Evolutionary conservation across 2,113 vertebrate species (phyloP).

Genomic region (Xyrauchen texanus): DNA sequence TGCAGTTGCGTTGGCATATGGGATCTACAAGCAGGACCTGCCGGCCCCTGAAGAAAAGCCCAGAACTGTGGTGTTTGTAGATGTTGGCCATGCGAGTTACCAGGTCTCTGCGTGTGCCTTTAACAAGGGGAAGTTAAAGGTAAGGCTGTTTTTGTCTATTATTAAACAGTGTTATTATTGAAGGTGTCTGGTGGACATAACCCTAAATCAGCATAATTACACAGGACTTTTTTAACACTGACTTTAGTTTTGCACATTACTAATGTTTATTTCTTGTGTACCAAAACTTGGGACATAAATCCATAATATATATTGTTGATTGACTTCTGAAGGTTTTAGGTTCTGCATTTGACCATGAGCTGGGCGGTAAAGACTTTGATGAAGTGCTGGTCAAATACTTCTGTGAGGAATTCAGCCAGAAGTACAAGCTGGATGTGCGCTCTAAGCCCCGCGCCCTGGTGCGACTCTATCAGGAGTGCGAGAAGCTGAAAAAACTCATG

Average conservation of each 20-base stretch:
- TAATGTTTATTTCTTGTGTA: no score
- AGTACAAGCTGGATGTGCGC: slow-evolving; percentile 93
- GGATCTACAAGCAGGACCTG: slow-evolving; percentile 98
- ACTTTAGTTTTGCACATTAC: no score
- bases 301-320: not conserved
- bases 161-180: no score
- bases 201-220: no score
- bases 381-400: slow-evolving; percentile 90
- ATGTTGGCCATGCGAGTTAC: slow-evolving; percentile 92
- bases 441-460: slow-evolving; percentile 88
- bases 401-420: slow-evolving; percentile 89
- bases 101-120: slow-evolving; percentile 97
- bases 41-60: slow-evolving; percentile 93
- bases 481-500: slow-evolving; percentile 98
- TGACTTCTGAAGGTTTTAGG: slow-evolving; percentile 82
- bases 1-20: slow-evolving; percentile 94
- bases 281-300: no score
- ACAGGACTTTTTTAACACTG: no score
- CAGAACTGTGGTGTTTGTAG: slow-evolving; percentile 93
- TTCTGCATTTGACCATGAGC: slow-evolving; percentile 85
- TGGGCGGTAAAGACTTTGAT: slow-evolving; percentile 94
- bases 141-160: slow-evolving; percentile 59
- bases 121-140: slow-evolving; percentile 97
- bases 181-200: no score
- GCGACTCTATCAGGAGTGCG: slow-evolving; percentile 92